Evolutionary conservation across 2,888 invertebrate species (phyloP).

Genomic region (Cantharis lateralis): DNA sequence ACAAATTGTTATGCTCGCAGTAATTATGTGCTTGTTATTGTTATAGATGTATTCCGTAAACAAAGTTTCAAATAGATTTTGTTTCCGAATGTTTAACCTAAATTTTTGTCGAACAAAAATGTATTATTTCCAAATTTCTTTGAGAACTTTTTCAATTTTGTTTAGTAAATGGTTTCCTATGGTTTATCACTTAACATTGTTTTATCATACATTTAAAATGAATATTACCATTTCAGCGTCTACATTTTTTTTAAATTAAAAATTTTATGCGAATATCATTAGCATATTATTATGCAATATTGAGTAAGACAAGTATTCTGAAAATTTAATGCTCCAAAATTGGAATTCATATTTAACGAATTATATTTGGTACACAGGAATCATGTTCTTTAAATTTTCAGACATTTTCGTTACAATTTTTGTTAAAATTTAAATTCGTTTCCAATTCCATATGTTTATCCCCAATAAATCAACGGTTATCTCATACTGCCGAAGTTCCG

Average conservation of each 20-base stretch:
- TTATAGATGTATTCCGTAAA: not conserved
- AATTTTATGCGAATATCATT: not conserved
- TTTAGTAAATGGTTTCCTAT: not conserved
- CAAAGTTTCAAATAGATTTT: not conserved
- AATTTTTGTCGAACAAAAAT: not conserved
- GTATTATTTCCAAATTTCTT: not conserved
- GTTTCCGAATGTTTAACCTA: not conserved
- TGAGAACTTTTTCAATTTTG: not conserved
- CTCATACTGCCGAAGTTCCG: conserved; percentile 22
- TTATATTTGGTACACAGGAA: not conserved
- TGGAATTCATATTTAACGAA: not conserved
- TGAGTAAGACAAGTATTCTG: not conserved
- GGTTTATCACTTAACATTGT: not conserved
- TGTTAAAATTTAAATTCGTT: conserved; percentile 28
- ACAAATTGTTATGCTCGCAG: not conserved
- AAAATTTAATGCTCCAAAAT: not conserved
- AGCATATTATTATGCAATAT: no score
- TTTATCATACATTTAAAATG: not conserved
- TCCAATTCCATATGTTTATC: conserved; percentile 32
- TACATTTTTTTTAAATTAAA: not conserved
- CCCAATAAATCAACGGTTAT: conserved; percentile 30
- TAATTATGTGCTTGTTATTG: not conserved
- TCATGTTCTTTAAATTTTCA: conserved; percentile 26
- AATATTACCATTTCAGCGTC: not conserved
- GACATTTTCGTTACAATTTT: conserved; percentile 25